Evolutionary conservation across 2,888 invertebrate species (phyloP), one percentile per base, ranked within the genome.

Genomic region (Dryobota labecula): DNA sequence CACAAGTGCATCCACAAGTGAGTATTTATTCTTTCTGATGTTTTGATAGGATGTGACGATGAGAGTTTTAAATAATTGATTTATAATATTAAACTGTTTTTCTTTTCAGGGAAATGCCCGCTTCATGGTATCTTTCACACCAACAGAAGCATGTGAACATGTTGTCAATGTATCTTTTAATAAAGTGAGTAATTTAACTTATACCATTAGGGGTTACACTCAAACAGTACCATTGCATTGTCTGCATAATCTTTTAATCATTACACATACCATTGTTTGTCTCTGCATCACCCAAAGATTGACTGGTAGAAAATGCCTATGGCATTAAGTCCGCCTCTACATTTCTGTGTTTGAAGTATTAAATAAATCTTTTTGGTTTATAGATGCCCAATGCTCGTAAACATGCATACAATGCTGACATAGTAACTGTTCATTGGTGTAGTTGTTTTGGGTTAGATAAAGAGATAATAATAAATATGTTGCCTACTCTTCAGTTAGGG

Each of bases 161-260:
- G 97, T 98, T 76, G 98, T 99, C 86, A 99, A 99, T 96, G 99
- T 99, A 78, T 99, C 99, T 74, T 99, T 99, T 94, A 99, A 99
- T 95, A 99, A 99, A 94, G 97, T 98, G 92, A 96, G 96, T 85
- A 33, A 24, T 47, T 63, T 51, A 15, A 30, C 27, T 15, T 27
- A 27, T 8, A 51, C 6, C 54, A 61, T 15, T 61, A 0, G 15
- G 30, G 8, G 1, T 43, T 30, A 61, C 30, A 61, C 6, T n/a
- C 8, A 30, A 15, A 30, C 43, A 15, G 30, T 43, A 20, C 27
- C 20, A 18, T 47, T 64, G 7, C 5, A 65, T n/a, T n/a, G 11
- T 15, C 15, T 27, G 8, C 15, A n/a, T 56, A 38, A n/a, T 30
- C 20, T 13, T 36, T 36, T n/a, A n/a, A n/a, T n/a, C n/a, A n/a